Evolutionary conservation across 2,113 vertebrate genomes (phyloP).

Genomic region (Thomomys bottae): DNA sequence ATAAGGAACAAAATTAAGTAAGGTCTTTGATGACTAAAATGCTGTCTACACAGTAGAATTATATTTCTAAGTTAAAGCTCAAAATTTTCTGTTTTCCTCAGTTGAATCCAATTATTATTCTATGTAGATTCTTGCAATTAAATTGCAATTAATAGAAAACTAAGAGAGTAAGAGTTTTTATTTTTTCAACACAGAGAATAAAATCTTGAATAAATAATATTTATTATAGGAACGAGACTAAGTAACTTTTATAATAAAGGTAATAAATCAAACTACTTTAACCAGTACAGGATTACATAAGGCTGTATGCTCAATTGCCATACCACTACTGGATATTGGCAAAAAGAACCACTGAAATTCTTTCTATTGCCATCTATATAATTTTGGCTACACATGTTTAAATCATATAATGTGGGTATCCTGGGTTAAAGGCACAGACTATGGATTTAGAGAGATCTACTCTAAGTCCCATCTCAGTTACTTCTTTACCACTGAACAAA

Average conservation of each 20-base stretch:
- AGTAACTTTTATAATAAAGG: constrained; percentile 39
- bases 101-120: constrained; percentile 10
- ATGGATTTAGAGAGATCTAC: not conserved
- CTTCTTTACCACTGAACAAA: not conserved
- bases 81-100: constrained; percentile 29
- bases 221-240: constrained; percentile 2
- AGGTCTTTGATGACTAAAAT: constrained; percentile 31
- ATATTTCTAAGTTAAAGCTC: constrained; percentile 26
- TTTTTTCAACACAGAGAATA: constrained; percentile 45
- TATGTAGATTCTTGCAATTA: constrained; percentile 29
- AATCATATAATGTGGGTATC: not conserved
- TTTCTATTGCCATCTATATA: constrained; percentile 10
- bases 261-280: constrained; percentile 13
- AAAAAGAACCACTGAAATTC: constrained; percentile 9
- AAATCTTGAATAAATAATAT: constrained; percentile 23
- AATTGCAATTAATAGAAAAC: not conserved
- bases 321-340: not conserved
- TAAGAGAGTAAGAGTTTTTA: not conserved
- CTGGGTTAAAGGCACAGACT: not conserved
- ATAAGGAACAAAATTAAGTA: constrained; percentile 52
- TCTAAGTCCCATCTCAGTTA: not conserved
- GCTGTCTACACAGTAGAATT: not conserved
- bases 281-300: not conserved
- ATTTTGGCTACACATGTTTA: not conserved
- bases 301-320: constrained; percentile 17